Percentiles rank a stretch among this genome's conserved stretches.
phyloP scores from a whole-genome alignment of 2,113 vertebrate species.

The Atractosteus spatula region DNA sequence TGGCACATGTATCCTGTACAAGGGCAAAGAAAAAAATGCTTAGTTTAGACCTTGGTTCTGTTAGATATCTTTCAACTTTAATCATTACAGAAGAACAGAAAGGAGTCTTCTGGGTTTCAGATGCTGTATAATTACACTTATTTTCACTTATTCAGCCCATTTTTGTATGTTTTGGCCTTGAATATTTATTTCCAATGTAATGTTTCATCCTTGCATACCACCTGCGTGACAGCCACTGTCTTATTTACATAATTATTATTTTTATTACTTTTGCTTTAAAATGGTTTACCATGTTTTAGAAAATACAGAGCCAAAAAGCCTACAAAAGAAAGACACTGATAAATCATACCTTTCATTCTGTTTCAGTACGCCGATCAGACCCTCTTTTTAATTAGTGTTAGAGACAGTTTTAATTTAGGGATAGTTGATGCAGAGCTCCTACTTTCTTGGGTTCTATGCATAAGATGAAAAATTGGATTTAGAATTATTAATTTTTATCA shows the following conservation, averaged over 20 bases:
- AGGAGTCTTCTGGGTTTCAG: background rate
- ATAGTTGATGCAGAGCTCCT: slow-evolving; percentile 55
- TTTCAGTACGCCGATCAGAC: slow-evolving; percentile 13
- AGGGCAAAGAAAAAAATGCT: no score
- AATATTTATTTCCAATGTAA: background rate
- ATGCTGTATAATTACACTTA: background rate
- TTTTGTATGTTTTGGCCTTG: background rate
- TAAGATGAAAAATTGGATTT: slow-evolving; percentile 54
- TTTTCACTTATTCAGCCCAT: background rate
- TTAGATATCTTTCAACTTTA: background rate
- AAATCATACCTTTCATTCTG: slow-evolving; percentile 44
- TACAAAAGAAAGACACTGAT: slow-evolving; percentile 18
- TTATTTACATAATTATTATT: background rate
- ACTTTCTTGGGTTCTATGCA: slow-evolving; percentile 50
- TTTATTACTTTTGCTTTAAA: background rate
- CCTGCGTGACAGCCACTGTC: no score
- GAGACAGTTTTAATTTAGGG: slow-evolving; percentile 51
- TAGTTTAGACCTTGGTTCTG: no score
- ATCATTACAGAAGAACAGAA: background rate
- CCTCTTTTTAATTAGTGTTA: slow-evolving; percentile 58
- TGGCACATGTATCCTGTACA: no score
- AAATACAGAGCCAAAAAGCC: no score
- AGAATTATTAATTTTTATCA: slow-evolving; percentile 44
- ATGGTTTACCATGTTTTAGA: background rate
- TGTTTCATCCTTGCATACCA: background rate